Evolutionary conservation across 2,888 invertebrate species (phyloP).

Genomic region (Aphrophora alni): DNA sequence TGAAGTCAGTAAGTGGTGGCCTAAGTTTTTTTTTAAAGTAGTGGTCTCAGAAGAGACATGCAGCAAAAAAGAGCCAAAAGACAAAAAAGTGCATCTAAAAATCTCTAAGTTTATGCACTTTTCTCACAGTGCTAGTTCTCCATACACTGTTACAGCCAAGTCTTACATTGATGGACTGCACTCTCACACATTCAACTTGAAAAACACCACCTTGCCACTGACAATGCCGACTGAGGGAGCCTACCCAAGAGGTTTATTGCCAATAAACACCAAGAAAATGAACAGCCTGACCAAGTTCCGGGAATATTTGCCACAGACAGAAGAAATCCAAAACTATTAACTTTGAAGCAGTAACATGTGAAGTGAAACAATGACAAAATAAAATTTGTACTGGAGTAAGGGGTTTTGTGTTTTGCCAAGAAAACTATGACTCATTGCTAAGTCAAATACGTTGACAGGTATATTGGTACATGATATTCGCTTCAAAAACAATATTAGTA

Average conservation of each 20-base stretch:
- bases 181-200: conserved; percentile 15
- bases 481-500: too few relatives aligned
- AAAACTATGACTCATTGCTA: too few relatives aligned
- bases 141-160: neutral
- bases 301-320: conserved; percentile 25
- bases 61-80: conserved; percentile 19
- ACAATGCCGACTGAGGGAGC: conserved; percentile 16
- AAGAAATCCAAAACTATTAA: conserved; percentile 31
- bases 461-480: too few relatives aligned
- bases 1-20: conserved; percentile 24
- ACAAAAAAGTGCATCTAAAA: conserved; percentile 21
- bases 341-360: too few relatives aligned
- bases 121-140: neutral
- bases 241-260: conserved; percentile 26
- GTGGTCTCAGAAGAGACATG: conserved; percentile 20
- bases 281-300: conserved; percentile 18
- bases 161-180: conserved; percentile 26
- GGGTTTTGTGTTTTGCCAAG: too few relatives aligned
- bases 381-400: too few relatives aligned
- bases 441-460: too few relatives aligned
- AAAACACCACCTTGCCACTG: neutral
- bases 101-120: conserved; percentile 27
- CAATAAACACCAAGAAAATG: conserved; percentile 21
- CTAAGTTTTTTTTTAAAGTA: conserved; percentile 24
- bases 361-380: too few relatives aligned